These are phyloP conservation scores for Heterodera schachtii DNA, from an alignment of 1,140 invertebrate genomes.

Conservation along the genomic window DNA sequence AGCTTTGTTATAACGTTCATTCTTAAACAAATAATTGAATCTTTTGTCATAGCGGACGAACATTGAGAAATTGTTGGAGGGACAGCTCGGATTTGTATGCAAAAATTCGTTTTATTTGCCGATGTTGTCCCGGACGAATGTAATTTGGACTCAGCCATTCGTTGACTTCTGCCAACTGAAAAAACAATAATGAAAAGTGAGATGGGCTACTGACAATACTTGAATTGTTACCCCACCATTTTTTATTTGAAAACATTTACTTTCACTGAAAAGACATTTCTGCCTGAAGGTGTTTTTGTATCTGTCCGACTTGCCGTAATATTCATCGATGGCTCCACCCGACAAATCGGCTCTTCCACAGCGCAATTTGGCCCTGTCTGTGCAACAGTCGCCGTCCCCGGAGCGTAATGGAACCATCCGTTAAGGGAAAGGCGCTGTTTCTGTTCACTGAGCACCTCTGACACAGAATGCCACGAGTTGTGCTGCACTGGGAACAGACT, in stretches of 20 bases:
- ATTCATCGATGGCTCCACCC: slow-evolving; percentile 32
- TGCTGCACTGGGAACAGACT: slow-evolving; percentile 48
- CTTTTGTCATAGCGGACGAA: not conserved
- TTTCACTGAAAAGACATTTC: too few relatives aligned
- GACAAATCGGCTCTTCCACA: slow-evolving; percentile 28
- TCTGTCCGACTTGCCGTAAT: slow-evolving; percentile 15
- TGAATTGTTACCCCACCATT: too few relatives aligned
- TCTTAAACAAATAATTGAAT: slow-evolving; percentile 19
- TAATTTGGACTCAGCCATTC: slow-evolving; percentile 43
- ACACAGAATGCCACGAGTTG: slow-evolving; percentile 55
- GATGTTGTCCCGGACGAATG: slow-evolving; percentile 33
- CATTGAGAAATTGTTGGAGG: slow-evolving; percentile 44
- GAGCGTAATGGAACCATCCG: slow-evolving; percentile 55
- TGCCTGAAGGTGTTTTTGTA: too few relatives aligned
- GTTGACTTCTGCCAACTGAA: slow-evolving; percentile 48
- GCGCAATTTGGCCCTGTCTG: slow-evolving; percentile 27
- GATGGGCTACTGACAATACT: slow-evolving; percentile 23
- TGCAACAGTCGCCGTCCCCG: slow-evolving; percentile 28
- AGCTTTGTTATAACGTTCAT: slow-evolving; percentile 43
- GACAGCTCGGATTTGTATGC: slow-evolving; percentile 43
- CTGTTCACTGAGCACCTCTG: slow-evolving; percentile 43
- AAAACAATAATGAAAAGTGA: not conserved
- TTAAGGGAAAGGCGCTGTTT: slow-evolving; percentile 54
- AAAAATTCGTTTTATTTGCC: slow-evolving; percentile 46
- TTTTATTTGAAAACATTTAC: too few relatives aligned